Percentiles rank a stretch among this genome's conserved stretches.
Evolutionary conservation across 1,140 invertebrate species (phyloP).

Genomic region (Anoplolepis gracilipes): DNA sequence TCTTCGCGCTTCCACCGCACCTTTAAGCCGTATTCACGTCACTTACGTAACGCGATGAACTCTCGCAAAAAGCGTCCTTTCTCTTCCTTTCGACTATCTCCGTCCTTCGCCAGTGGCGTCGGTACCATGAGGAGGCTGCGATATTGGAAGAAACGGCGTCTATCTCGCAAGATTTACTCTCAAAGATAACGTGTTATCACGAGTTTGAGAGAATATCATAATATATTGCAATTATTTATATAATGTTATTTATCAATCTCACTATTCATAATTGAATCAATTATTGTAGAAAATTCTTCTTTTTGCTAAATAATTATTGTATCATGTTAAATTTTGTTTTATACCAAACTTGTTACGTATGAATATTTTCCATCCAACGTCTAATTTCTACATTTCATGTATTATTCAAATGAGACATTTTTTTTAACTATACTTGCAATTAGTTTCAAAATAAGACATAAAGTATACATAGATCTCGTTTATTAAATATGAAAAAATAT

Average conservation of each 20-base stretch:
- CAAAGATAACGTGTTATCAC: not conserved
- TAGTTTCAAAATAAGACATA: too few relatives aligned
- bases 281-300: not conserved
- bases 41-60: slow-evolving; percentile 60
- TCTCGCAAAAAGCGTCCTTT: slow-evolving; percentile 54
- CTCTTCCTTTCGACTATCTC: slow-evolving; percentile 59
- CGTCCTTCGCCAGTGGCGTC: slow-evolving; percentile 51
- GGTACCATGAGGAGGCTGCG: not conserved
- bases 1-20: slow-evolving; percentile 60
- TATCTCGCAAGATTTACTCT: not conserved
- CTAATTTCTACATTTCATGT: too few relatives aligned
- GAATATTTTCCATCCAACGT: too few relatives aligned
- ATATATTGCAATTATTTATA: too few relatives aligned
- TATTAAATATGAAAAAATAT: too few relatives aligned
- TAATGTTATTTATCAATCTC: not conserved
- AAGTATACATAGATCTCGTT: too few relatives aligned
- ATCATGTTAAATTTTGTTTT: not conserved
- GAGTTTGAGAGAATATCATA: not conserved
- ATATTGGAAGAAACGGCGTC: slow-evolving; percentile 14
- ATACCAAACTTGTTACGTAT: too few relatives aligned
- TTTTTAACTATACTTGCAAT: too few relatives aligned
- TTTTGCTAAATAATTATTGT: not conserved
- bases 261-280: slow-evolving; percentile 1
- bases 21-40: slow-evolving; percentile 58
- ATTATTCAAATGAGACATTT: too few relatives aligned